These are phyloP conservation scores for Pontoporia blainvillei DNA, from an alignment of 2,113 vertebrate species.

Conservation along the genomic window DNA sequence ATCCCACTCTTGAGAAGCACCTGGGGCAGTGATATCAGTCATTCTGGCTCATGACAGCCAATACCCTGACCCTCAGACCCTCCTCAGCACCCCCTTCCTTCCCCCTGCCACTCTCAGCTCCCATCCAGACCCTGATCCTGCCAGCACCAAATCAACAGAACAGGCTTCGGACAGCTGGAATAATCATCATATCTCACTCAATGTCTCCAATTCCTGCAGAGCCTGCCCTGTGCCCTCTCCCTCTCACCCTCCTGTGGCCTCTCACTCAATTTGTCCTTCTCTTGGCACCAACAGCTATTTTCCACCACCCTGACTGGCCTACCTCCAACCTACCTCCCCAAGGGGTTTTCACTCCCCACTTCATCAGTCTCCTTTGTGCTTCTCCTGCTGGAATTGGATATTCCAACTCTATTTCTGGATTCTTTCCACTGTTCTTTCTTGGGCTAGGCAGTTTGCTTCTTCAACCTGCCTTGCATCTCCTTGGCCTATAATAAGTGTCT, in stretches of 20 bases:
- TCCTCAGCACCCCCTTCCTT: background rate
- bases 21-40: background rate
- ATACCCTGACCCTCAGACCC: background rate
- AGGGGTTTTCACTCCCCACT: constrained; percentile 63
- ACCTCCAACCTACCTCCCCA: constrained; percentile 48
- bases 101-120: background rate
- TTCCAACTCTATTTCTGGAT: constrained; percentile 63
- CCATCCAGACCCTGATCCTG: background rate
- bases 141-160: constrained; percentile 21
- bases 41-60: background rate
- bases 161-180: constrained; percentile 39
- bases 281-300: constrained; percentile 73
- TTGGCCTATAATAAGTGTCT: background rate
- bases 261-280: constrained; percentile 72
- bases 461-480: background rate
- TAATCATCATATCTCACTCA: constrained; percentile 54
- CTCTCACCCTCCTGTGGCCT: constrained; percentile 10
- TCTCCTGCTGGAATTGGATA: constrained; percentile 48
- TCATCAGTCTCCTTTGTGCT: constrained; percentile 72
- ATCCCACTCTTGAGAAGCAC: background rate
- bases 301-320: constrained; percentile 67
- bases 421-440: constrained; percentile 49
- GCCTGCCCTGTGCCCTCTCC: constrained; percentile 63
- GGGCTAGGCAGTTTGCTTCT: background rate
- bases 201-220: constrained; percentile 57